Percentiles rank a stretch among this genome's conserved stretches.
Evolutionary conservation across 64 coral and sea anemone genomes (phyloP).

Genomic region (Montipora cactus): DNA sequence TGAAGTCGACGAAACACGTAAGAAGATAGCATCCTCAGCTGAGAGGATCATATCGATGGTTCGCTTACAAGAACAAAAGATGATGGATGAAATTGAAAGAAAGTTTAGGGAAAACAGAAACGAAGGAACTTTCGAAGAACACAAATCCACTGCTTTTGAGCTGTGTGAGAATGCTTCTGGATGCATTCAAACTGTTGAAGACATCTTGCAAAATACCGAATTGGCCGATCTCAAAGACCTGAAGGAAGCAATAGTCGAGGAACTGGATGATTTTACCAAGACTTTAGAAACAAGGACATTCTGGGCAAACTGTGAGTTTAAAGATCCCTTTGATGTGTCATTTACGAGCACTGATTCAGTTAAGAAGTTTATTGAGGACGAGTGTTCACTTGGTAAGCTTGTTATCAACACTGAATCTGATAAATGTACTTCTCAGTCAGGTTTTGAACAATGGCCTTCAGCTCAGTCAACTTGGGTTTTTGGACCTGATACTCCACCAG

Average conservation of each 20-base stretch:
- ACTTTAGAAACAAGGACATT: not conserved
- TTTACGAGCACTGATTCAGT: not conserved
- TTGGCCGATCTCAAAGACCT: slow-evolving; percentile 65
- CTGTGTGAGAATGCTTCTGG: slow-evolving; percentile 45
- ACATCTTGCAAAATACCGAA: slow-evolving; percentile 57
- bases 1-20: slow-evolving; percentile 26
- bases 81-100: slow-evolving; percentile 62
- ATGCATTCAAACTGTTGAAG: slow-evolving; percentile 57
- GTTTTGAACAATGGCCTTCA: not conserved
- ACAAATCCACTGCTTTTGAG: not conserved
- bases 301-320: slow-evolving; percentile 27
- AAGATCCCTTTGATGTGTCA: slow-evolving; percentile 17
- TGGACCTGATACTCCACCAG: not conserved
- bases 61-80: slow-evolving; percentile 38
- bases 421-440: not conserved
- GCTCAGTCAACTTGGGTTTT: not conserved
- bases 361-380: not conserved
- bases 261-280: slow-evolving; percentile 22
- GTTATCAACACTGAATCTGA: not conserved
- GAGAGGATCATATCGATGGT: slow-evolving; percentile 55
- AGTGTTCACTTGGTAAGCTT: slow-evolving; percentile 33
- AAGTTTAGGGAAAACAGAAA: slow-evolving; percentile 9
- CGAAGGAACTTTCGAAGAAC: slow-evolving; percentile 21
- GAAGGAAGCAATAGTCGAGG: slow-evolving; percentile 59
- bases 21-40: slow-evolving; percentile 59